These are phyloP conservation scores for Heliconius cydno DNA, from an alignment of 2,888 invertebrate genomes.

Conservation along the genomic window DNA sequence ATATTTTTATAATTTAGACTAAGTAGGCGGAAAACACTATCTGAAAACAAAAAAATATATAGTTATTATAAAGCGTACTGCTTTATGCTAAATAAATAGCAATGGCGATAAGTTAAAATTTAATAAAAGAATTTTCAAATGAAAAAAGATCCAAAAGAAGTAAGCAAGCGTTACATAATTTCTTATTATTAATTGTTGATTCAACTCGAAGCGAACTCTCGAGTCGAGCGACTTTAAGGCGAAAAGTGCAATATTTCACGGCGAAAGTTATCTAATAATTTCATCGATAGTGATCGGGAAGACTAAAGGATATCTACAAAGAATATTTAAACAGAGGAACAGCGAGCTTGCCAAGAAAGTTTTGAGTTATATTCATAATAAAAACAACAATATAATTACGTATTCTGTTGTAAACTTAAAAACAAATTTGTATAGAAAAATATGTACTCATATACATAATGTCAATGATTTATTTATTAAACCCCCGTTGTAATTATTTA, in stretches of 20 bases:
- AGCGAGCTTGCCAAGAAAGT: constrained; percentile 19
- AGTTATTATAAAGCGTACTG: no score
- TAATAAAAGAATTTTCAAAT: no score
- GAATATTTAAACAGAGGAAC: constrained; percentile 23
- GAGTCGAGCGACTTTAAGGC: constrained; percentile 4
- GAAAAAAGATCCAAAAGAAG: not conserved
- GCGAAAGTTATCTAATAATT: constrained; percentile 27
- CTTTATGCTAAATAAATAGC: no score
- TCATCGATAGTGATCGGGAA: constrained; percentile 27
- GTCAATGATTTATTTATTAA: no score
- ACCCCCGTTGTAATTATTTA: not conserved
- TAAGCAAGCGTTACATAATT: constrained; percentile 2
- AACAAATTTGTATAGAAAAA: not conserved
- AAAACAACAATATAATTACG: constrained; percentile 4
- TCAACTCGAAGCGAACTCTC: not conserved
- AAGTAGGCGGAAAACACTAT: not conserved
- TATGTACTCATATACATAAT: not conserved
- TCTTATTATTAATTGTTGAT: constrained; percentile 22
- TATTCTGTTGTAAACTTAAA: not conserved
- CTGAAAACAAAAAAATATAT: no score
- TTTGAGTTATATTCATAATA: constrained; percentile 10
- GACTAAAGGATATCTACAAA: constrained; percentile 18
- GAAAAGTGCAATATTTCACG: constrained; percentile 27
- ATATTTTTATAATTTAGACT: not conserved
- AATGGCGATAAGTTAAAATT: no score